These are phyloP conservation scores for Epizoanthus fatuus DNA, from an alignment of 92 coral and sea anemone species.

Conservation along the genomic window DNA sequence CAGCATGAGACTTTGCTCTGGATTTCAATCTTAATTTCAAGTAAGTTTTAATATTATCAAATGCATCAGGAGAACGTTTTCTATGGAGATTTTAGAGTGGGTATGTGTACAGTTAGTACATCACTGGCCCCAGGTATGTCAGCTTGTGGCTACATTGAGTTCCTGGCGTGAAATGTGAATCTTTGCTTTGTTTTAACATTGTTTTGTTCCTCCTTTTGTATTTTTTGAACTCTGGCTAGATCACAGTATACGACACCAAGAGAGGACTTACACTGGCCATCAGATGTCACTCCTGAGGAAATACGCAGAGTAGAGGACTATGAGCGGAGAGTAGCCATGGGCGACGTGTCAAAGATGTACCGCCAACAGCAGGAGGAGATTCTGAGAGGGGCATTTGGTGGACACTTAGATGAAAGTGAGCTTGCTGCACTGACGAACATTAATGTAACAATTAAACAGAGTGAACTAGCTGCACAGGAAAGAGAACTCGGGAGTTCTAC, in stretches of 20 bases:
- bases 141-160: no score
- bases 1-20: no score
- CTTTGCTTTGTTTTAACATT: background rate
- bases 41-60: no score
- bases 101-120: no score
- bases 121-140: no score
- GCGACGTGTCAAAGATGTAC: background rate
- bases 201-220: background rate
- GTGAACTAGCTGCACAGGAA: constrained; percentile 10
- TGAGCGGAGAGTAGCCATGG: background rate
- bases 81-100: no score
- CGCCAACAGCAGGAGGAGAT: constrained; percentile 37
- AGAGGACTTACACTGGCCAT: constrained; percentile 24
- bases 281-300: constrained; percentile 25
- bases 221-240: constrained; percentile 9
- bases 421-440: constrained; percentile 38
- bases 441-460: constrained; percentile 30
- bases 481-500: background rate
- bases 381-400: constrained; percentile 29
- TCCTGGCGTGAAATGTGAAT: no score
- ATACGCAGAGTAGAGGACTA: constrained; percentile 12
- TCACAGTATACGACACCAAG: background rate
- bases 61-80: no score
- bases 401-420: constrained; percentile 35
- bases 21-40: no score